These are phyloP conservation scores for Anguilla rostrata DNA, from an alignment of 2,113 vertebrate species.

Conservation along the genomic window DNA sequence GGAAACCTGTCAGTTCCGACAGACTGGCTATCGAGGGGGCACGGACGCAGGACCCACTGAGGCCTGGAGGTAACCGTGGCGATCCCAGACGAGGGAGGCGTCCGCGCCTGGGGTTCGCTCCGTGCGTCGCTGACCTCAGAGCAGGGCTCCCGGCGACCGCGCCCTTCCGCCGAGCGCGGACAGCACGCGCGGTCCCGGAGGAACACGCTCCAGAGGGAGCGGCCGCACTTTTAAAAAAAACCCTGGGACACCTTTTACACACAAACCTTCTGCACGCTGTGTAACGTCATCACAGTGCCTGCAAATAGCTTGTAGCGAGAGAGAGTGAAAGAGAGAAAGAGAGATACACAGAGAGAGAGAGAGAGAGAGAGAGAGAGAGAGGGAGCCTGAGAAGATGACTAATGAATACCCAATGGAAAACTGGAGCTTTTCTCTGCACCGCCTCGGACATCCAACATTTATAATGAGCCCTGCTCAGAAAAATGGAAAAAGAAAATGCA, in stretches of 20 bases:
- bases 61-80: background rate
- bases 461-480: background rate
- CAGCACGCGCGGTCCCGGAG: background rate
- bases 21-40: background rate
- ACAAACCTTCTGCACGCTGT: background rate
- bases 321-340: background rate
- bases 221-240: background rate
- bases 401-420: conserved; percentile 17
- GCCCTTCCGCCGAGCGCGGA: background rate
- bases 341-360: background rate
- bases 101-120: background rate
- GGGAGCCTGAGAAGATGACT: background rate
- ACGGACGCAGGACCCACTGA: background rate
- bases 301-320: conserved; percentile 4
- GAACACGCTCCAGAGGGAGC: background rate
- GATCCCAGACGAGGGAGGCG: background rate
- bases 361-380: background rate
- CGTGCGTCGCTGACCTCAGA: background rate
- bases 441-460: background rate
- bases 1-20: background rate
- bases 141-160: background rate
- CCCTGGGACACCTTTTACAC: background rate
- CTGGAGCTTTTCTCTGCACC: background rate
- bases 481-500: background rate
- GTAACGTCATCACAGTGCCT: background rate